Evolutionary conservation across 2,113 vertebrate species (phyloP), one percentile per base, ranked within the genome.

Genomic region (Aplodontia rufa): DNA sequence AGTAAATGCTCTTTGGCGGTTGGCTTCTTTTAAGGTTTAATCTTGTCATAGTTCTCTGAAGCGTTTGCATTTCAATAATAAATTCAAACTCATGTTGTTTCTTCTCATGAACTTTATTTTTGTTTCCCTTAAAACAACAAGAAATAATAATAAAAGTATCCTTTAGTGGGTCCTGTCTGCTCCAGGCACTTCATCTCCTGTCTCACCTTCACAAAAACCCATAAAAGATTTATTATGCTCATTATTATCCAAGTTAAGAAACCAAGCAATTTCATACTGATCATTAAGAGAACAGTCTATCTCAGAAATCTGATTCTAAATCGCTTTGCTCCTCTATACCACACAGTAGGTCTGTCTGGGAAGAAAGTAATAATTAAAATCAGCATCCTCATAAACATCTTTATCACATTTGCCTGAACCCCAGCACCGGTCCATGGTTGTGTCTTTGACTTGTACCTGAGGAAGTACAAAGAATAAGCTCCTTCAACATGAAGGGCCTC

Each of bases 221-320:
- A 37, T 22, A 30, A 72, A 37, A 19, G 30, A 37, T 24, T 30
- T 58, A 60, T 16, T 28, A 68, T 40, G n/a, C 24, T 94, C 45
- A 51, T 64, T 82, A 22, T 74, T 94, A 92, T 74, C 82, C 49
- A 92, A 58, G 26, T 53, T 81, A 72, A 83, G 37, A 94, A 90
- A 82, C 11, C 47, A 71, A 35, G 28, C 86, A 86, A 53, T 5
- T 20, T n/a, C 64, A 74, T 20, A 6, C 16, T 49, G 19, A 20
- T 79, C 4, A 1, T 47, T 47, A 69, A 69, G 32, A 80, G 40
- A 93, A 14, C 35, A 64, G 8, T 87, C 17, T 58, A 75, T 49
- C 30, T 81, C 37, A 32, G 74, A 24, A 64, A 4, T 66, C 64
- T 55, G 4, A 55, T 49, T 72, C 72, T 86, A 45, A 83, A 35